Base-by-base conservation (phyloP, 2,888 invertebrate species). In the Lucinisca nassula region DNA sequence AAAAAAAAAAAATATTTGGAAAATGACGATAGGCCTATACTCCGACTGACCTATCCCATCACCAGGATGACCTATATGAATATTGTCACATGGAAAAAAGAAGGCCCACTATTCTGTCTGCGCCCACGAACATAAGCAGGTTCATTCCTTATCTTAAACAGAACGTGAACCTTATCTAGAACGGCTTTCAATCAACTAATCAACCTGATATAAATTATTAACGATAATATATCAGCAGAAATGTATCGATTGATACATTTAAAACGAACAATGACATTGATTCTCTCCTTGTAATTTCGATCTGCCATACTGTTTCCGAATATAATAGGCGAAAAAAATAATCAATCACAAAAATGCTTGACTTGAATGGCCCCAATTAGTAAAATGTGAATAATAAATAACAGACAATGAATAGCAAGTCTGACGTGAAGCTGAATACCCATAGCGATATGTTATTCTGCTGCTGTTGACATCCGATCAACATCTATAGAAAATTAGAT, bases 81-180 rank as follows among this genome's bases (percentile, higher is more conserved):
- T n/a, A n/a, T n/a, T n/a, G n/a, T n/a, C n/a, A n/a, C n/a, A n/a
- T n/a, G n/a, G n/a, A n/a, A n/a, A n/a, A n/a, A n/a, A n/a, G n/a
- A n/a, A n/a, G n/a, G n/a, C n/a, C n/a, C n/a, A n/a, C n/a, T n/a
- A n/a, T n/a, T n/a, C n/a, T n/a, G n/a, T n/a, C n/a, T n/a, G n/a
- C n/a, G n/a, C n/a, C n/a, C n/a, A n/a, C n/a, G n/a, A n/a, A n/a
- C n/a, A n/a, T n/a, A n/a, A n/a, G n/a, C n/a, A n/a, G n/a, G n/a
- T n/a, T n/a, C n/a, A n/a, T n/a, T n/a, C n/a, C n/a, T 58, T 58
- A 58, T 58, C 58, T 58, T 58, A 58, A 24, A 58, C 12, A 3
- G 24, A 58, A 58, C 58, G 27, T 58, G n/a, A 58, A 27, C 58
- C 58, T 58, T 58, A 58, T 58, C 58, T 58, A 58, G 58, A 58